Percentiles rank a stretch among this genome's conserved stretches.
Evolutionary conservation across 2,797 vertebrate species (phyloP).

Genomic region (Chaenodraco wilsoni): DNA sequence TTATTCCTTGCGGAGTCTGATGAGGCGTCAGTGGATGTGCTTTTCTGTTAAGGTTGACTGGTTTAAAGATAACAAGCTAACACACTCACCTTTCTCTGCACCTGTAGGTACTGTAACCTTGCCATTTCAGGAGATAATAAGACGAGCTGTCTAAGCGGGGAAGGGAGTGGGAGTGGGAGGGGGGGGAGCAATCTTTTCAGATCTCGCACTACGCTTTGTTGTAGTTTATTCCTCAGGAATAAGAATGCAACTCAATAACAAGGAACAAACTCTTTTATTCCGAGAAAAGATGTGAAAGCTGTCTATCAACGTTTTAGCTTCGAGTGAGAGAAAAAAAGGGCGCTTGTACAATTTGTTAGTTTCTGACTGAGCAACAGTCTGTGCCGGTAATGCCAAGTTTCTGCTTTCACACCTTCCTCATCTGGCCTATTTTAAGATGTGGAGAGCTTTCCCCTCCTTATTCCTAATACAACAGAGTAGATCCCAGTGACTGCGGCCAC

Average conservation of each 20-base stretch:
- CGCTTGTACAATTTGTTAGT: conserved; percentile 58
- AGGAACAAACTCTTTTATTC: conserved; percentile 70
- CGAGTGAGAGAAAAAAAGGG: conserved; percentile 43
- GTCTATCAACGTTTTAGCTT: conserved; percentile 69
- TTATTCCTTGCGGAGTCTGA: conserved; percentile 67
- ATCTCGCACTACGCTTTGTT: conserved; percentile 63
- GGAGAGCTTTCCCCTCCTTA: conserved; percentile 53
- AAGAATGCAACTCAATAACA: conserved; percentile 70
- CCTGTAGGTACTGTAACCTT: conserved; percentile 78
- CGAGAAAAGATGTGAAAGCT: conserved; percentile 55
- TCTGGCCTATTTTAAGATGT: conserved; percentile 67
- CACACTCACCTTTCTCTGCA: conserved; percentile 70
- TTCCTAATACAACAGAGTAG: conserved; percentile 58
- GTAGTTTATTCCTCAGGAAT: conserved; percentile 73
- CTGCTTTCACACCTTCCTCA: conserved; percentile 56
- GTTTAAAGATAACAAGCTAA: conserved; percentile 73
- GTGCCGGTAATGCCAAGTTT: conserved; percentile 55
- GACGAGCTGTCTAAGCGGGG: conserved; percentile 64
- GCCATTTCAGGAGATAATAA: conserved; percentile 78
- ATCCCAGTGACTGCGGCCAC: conserved; percentile 54
- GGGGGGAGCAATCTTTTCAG: conserved; percentile 52
- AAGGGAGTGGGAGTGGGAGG: not conserved
- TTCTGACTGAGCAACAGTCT: conserved; percentile 59
- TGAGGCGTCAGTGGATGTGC: conserved; percentile 67
- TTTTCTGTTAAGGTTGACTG: conserved; percentile 63